A percentile compares a stretch with the other conserved stretches of the same genome.
phyloP scores from a whole-genome alignment of 1,140 invertebrate genomes.

The Bombus ignitus region DNA sequence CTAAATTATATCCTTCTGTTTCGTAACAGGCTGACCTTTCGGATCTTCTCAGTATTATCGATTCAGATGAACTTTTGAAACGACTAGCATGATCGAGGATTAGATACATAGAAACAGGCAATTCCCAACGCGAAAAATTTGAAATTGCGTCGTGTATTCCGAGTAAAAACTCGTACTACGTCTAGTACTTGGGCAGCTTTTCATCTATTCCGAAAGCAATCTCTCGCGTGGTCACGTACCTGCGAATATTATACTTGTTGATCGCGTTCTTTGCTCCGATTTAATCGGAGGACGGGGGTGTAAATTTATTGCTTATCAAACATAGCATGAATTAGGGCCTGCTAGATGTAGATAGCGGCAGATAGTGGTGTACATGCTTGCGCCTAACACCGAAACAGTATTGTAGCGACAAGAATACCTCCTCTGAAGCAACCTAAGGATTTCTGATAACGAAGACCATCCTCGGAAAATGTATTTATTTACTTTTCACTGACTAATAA shows the following conservation, averaged over 20 bases:
- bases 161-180: background rate
- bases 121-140: conserved; percentile 2
- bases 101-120: background rate
- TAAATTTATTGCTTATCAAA: conserved; percentile 36
- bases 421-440: conserved; percentile 26
- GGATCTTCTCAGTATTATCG: background rate
- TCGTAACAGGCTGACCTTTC: background rate
- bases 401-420: conserved; percentile 56
- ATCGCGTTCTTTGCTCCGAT: background rate
- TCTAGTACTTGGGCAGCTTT: no score
- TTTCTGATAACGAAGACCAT: conserved; percentile 45
- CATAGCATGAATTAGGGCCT: conserved; percentile 21
- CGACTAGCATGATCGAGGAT: conserved; percentile 3
- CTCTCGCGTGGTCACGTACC: background rate
- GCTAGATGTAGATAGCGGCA: background rate
- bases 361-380: background rate
- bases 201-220: background rate
- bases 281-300: background rate
- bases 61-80: conserved; percentile 41
- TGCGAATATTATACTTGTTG: background rate
- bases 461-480: conserved; percentile 44
- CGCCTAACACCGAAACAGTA: conserved; percentile 49
- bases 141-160: conserved; percentile 19
- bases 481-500: background rate
- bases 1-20: background rate